Conservation (phyloP, 23 tunicate genomes). For the Oikopleura albicans region DNA sequence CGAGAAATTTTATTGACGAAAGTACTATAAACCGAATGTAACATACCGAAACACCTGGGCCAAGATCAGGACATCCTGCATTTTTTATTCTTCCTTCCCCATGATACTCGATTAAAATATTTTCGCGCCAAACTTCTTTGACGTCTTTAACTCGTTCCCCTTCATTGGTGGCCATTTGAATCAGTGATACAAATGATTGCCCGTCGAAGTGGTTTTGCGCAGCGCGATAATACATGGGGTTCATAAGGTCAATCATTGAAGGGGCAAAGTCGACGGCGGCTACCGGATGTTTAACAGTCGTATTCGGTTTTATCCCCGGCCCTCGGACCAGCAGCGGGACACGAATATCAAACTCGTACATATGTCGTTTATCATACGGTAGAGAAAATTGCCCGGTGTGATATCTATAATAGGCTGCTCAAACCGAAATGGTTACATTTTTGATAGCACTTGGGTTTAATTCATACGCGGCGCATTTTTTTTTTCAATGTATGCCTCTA, state of each 20-base stretch:
- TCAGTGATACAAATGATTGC: neutral
- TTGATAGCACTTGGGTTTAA: neutral
- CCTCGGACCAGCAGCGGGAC: slow-evolving; percentile 75
- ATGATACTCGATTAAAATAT: slow-evolving; percentile 68
- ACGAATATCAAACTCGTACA: slow-evolving; percentile 68
- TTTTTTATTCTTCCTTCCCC: slow-evolving; percentile 41
- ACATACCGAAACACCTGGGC: slow-evolving; percentile 62
- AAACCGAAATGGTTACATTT: neutral
- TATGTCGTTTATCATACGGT: slow-evolving; percentile 81
- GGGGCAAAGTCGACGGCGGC: slow-evolving; percentile 66
- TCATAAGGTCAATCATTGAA: slow-evolving; percentile 54
- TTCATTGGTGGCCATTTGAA: neutral
- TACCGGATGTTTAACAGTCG: slow-evolving; percentile 32
- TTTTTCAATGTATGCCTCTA: neutral
- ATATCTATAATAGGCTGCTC: too few relatives aligned
- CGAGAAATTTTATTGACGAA: too few relatives aligned
- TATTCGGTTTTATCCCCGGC: slow-evolving; percentile 49
- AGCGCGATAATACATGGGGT: too few relatives aligned
- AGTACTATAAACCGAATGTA: neutral
- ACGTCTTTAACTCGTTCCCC: slow-evolving; percentile 16
- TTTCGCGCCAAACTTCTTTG: slow-evolving; percentile 32
- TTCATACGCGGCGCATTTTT: neutral
- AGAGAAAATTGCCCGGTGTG: slow-evolving; percentile 65
- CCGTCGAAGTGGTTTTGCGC: slow-evolving; percentile 21
- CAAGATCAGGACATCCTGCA: slow-evolving; percentile 34